Conservation (phyloP, 2,888 invertebrate genomes). For the Ennomos quercinarius region DNA sequence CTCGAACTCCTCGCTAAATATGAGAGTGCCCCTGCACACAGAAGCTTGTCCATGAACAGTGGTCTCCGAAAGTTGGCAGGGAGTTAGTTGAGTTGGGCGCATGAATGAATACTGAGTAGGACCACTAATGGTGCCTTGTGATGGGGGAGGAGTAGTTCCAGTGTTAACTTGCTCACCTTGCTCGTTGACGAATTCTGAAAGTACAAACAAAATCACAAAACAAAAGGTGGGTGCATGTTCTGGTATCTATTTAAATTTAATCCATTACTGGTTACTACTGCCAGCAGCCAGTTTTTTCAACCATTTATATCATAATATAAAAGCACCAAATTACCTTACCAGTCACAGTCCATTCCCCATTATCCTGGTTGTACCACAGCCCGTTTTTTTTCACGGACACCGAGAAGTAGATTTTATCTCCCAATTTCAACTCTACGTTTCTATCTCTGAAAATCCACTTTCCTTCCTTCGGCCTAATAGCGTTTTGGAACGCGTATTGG, state of each 20-base stretch:
- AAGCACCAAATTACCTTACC: constrained; percentile 67
- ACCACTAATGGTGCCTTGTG: no score
- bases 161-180: constrained; percentile 57
- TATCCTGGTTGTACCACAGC: constrained; percentile 88
- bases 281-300: not conserved
- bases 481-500: no score
- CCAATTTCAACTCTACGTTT: constrained; percentile 83
- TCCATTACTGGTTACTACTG: not conserved
- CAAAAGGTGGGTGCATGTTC: no score
- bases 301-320: not conserved
- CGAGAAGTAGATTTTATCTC: constrained; percentile 91
- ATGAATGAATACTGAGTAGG: no score
- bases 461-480: constrained; percentile 73
- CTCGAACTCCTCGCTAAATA: constrained; percentile 87
- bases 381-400: constrained; percentile 89
- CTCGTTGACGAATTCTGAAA: constrained; percentile 70
- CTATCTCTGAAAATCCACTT: constrained; percentile 89
- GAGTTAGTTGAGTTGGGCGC: constrained; percentile 20
- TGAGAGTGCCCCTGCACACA: constrained; percentile 81
- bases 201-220: not conserved
- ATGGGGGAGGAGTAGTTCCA: constrained; percentile 7
- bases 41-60: constrained; percentile 53
- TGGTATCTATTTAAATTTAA: no score
- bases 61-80: constrained; percentile 57
- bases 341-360: constrained; percentile 84